Evolutionary conservation across 2,888 invertebrate species (phyloP).

Genomic region (Hypselothyrea guttata): DNA sequence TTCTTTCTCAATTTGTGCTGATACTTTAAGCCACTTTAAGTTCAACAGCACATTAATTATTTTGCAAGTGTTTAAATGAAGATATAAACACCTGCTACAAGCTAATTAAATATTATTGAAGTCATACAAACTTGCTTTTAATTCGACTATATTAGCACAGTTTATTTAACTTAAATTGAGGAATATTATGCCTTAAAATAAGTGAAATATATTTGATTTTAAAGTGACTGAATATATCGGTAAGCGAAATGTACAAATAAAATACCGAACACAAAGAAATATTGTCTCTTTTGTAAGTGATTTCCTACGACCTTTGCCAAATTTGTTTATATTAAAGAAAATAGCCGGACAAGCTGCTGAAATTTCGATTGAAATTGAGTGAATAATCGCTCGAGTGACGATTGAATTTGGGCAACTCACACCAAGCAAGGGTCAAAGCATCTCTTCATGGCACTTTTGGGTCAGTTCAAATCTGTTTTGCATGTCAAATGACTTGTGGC

Average conservation of each 20-base stretch:
- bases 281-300: background rate
- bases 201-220: too few species aligned
- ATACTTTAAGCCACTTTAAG: background rate
- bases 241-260: too few species aligned
- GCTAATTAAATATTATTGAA: background rate
- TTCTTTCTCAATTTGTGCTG: too few species aligned
- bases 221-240: too few species aligned
- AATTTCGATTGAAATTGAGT: conserved; percentile 39
- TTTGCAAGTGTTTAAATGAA: too few species aligned
- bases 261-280: too few species aligned
- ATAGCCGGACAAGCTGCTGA: conserved; percentile 21
- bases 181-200: too few species aligned
- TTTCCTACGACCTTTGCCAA: conserved; percentile 1
- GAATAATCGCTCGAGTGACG: conserved; percentile 37
- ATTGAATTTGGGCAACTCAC: conserved; percentile 8
- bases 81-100: conserved; percentile 2
- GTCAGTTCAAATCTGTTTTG: conserved; percentile 31
- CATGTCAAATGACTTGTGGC: conserved; percentile 38
- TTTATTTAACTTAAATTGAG: too few species aligned
- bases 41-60: background rate
- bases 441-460: conserved; percentile 1
- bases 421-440: background rate
- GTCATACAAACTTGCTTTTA: too few species aligned
- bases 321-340: conserved; percentile 19
- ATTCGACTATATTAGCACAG: too few species aligned